phyloP scores from a whole-genome alignment of 2,113 vertebrate genomes.

The Rousettus leschenaultii region DNA sequence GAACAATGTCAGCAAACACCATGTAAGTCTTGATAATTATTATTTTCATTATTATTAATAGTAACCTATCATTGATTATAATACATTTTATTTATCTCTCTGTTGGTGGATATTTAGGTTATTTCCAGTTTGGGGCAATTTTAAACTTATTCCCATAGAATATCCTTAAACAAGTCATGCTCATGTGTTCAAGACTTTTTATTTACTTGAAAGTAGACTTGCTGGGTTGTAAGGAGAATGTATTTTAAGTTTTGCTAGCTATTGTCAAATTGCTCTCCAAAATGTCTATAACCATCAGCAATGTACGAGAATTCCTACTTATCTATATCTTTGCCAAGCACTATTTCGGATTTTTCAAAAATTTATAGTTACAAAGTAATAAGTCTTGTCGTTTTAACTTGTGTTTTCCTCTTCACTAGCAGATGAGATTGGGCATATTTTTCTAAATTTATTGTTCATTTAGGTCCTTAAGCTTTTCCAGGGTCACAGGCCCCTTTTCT shows the following conservation, averaged over 20 bases:
- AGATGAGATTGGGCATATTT: not conserved
- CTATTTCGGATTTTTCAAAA: conserved; percentile 1
- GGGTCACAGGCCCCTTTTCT: not conserved
- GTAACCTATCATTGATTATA: not conserved
- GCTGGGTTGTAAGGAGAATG: not conserved
- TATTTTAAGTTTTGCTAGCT: not conserved
- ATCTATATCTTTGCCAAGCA: not conserved
- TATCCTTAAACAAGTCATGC: not conserved
- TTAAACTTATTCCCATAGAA: not conserved
- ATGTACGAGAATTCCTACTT: not conserved
- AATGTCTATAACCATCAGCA: not conserved
- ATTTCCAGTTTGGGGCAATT: not conserved
- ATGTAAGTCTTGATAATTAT: not conserved
- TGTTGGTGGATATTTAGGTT: not conserved
- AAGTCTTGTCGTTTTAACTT: not conserved
- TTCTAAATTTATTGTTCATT: not conserved
- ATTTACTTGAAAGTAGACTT: conserved; percentile 11
- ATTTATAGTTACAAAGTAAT: not conserved
- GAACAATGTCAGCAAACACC: not conserved
- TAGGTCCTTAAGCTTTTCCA: not conserved
- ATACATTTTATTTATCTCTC: not conserved
- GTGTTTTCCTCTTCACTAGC: not conserved
- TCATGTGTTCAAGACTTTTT: not conserved
- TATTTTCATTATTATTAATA: conserved; percentile 13
- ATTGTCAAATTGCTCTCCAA: not conserved